These are phyloP conservation scores for Charadrius vociferus DNA, from an alignment of 2,113 vertebrate species.

Conservation along the genomic window DNA sequence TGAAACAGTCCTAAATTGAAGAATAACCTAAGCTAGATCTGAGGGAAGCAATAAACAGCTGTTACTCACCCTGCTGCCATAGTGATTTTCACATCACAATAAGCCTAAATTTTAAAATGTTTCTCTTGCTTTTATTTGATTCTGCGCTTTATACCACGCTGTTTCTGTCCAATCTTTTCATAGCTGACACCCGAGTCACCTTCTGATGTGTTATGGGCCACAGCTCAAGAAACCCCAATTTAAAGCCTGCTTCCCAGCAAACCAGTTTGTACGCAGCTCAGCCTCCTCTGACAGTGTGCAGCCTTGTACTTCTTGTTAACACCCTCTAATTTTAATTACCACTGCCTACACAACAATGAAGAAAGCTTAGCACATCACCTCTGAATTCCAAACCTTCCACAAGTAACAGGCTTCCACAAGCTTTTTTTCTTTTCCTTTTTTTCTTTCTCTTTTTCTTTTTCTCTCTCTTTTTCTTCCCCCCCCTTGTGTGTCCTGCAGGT, in stretches of 20 bases:
- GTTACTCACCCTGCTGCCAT: not conserved
- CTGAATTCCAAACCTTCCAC: not conserved
- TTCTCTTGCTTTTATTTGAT: not conserved
- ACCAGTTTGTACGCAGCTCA: not conserved
- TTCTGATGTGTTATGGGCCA: not conserved
- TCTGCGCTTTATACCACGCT: not conserved
- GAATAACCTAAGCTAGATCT: not conserved
- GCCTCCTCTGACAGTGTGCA: not conserved
- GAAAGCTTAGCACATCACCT: not conserved
- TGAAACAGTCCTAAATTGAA: not conserved
- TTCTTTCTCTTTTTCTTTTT: no score
- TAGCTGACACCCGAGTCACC: not conserved
- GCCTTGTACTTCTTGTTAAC: not conserved
- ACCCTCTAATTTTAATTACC: not conserved
- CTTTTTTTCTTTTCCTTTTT: no score
- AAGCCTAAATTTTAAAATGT: not conserved
- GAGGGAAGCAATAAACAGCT: not conserved
- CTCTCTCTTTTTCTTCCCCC: rapidly evolving
- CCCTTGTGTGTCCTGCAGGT: not conserved
- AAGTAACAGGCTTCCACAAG: not conserved
- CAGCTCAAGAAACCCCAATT: not conserved
- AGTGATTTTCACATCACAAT: not conserved
- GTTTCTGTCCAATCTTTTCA: not conserved
- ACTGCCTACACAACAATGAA: not conserved
- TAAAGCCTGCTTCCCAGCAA: not conserved